Evolutionary conservation across 2,888 invertebrate genomes (phyloP), one percentile per base, ranked within the genome.

Genomic region (Nyleta sp.): DNA sequence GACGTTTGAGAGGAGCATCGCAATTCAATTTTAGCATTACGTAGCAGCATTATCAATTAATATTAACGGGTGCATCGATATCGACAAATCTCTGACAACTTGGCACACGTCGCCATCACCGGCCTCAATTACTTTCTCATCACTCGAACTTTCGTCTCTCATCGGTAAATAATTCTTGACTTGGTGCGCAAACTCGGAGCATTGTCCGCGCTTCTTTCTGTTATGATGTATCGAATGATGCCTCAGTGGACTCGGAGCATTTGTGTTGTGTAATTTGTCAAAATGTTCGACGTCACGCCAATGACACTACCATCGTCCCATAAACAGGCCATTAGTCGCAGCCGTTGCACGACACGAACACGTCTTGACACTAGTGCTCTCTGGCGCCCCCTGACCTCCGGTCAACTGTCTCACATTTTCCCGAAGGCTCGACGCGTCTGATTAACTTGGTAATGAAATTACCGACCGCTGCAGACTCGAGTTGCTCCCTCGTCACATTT

Each of bases 401-500:
- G 62, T 79, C 83, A 81, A 81, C 73, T 71, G 78, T 70, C 78
- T 62, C 70, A 52, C 74, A 55, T 70, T 68, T 81, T 81, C 80
- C 81, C 55, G 46, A 74, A 75, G 83, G 73, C 67, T 83, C 78
- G 60, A 74, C 65, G 81, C 70, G 80, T 82, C 85, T 86, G 86
- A 87, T 87, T 85, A 86, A 86, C 84, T 84, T 80, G 82, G 59
- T 84, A 85, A 83, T 82, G 82, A 85, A 86, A 87, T 86, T 84
- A 86, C 81, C 78, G 71, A 18, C 46, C 67, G 11, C 60, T 24
- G 20, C 67, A 67, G 65, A 31, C 48, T 53, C 44, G 17, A 31
- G 20, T 24, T 2, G 18, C 65, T 62, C 53, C 71, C 71, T 62
- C 62, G 46, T 55, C 40, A 38, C 74, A 42, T 59, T 65, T 73